Percentiles rank a stretch among this genome's conserved stretches.
Evolutionary conservation across 2,888 invertebrate species (phyloP).

Genomic region (Caenorhabditis wallacei): DNA sequence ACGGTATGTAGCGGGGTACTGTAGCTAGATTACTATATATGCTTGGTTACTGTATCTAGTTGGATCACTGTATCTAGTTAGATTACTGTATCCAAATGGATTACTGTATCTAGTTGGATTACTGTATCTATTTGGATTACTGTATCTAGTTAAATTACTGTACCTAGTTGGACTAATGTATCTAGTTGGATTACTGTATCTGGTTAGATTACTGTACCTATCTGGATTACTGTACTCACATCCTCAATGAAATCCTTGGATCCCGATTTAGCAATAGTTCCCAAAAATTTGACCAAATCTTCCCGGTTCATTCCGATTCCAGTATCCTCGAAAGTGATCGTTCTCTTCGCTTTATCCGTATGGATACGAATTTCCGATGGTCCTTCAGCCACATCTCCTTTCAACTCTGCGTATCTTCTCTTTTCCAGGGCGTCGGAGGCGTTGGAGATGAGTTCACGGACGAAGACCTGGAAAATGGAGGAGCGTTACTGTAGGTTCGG

Average conservation of each 20-base stretch:
- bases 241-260: constrained; percentile 87
- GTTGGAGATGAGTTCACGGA: constrained; percentile 96
- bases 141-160: no score
- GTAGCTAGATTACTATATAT: neutral
- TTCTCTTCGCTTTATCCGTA: constrained; percentile 62
- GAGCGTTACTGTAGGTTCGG: no score
- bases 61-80: no score
- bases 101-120: no score
- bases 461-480: constrained; percentile 89
- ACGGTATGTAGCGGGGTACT: neutral
- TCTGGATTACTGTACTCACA: no score
- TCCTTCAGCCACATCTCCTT: constrained; percentile 68
- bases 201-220: no score
- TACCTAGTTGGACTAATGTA: no score
- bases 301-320: constrained; percentile 97
- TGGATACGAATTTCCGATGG: constrained; percentile 67
- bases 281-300: constrained; percentile 92
- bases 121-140: no score
- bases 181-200: no score
- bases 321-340: constrained; percentile 87
- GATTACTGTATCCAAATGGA: no score
- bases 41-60: no score
- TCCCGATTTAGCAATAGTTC: constrained; percentile 96
- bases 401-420: constrained; percentile 88
- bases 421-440: constrained; percentile 98